These are phyloP conservation scores for Alouatta palliata DNA, from an alignment of 2,113 vertebrate species.

Conservation along the genomic window DNA sequence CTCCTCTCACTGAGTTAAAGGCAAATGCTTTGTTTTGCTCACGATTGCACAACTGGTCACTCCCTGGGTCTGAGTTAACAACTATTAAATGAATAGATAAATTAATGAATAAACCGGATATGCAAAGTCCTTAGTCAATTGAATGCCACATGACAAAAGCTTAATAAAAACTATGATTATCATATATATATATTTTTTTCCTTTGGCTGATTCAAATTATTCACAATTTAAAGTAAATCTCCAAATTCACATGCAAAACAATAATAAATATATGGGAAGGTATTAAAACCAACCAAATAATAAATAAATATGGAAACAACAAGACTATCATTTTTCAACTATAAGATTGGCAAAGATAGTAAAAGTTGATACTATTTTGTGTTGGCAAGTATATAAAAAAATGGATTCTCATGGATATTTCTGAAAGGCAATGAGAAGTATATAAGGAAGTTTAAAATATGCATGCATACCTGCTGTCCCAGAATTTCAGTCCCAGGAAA, in stretches of 20 bases:
- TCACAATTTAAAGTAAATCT: constrained; percentile 16
- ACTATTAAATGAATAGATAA: neutral
- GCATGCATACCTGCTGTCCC: neutral
- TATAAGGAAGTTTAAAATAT: neutral
- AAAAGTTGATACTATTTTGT: neutral
- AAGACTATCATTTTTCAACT: neutral
- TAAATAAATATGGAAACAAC: neutral
- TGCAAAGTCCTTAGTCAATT: neutral
- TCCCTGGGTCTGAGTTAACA: neutral
- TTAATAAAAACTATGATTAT: neutral
- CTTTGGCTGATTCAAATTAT: neutral
- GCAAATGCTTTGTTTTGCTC: neutral
- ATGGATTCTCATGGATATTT: neutral
- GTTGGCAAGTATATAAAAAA: neutral
- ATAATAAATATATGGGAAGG: neutral
- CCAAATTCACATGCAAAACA: neutral
- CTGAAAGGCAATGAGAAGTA: neutral
- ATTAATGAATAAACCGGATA: neutral
- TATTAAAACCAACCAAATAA: neutral
- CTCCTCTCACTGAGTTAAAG: neutral
- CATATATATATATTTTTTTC: neutral
- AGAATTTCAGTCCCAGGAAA: neutral
- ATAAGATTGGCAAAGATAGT: neutral
- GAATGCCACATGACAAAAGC: neutral
- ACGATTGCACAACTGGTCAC: neutral